phyloP scores from a whole-genome alignment of 2,888 invertebrate species.

The Cataglyphis rosenhaueri region DNA sequence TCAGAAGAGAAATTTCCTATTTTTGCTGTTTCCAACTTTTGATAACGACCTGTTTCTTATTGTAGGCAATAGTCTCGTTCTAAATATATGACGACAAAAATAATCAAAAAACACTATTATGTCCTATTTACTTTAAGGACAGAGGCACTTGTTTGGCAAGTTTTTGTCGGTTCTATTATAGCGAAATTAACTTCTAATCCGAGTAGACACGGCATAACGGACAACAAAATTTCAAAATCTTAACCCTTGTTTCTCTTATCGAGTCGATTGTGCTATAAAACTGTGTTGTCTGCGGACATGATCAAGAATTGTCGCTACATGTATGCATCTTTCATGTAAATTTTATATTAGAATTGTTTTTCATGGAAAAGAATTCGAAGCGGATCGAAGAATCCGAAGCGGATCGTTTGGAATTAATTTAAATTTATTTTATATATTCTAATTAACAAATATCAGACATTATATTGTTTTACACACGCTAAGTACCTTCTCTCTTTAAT shows the following conservation, averaged over 20 bases:
- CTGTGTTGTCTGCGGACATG: constrained; percentile 30
- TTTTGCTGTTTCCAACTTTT: not conserved
- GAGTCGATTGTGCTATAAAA: constrained; percentile 47
- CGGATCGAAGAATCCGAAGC: too few relatives aligned
- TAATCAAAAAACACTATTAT: constrained; percentile 46
- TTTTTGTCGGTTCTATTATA: constrained; percentile 42
- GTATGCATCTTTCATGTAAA: too few relatives aligned
- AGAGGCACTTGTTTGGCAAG: constrained; percentile 57
- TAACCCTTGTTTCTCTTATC: constrained; percentile 73
- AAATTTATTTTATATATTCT: too few relatives aligned
- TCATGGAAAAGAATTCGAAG: too few relatives aligned
- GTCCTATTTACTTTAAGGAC: constrained; percentile 55
- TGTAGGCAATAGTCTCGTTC: too few relatives aligned
- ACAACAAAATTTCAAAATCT: constrained; percentile 78
- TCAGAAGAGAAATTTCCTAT: not conserved
- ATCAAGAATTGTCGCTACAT: constrained; percentile 10
- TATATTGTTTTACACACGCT: too few relatives aligned
- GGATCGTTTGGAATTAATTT: too few relatives aligned
- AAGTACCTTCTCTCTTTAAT: too few relatives aligned
- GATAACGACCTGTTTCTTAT: too few relatives aligned
- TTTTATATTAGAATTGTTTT: too few relatives aligned
- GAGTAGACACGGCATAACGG: constrained; percentile 74
- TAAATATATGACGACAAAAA: constrained; percentile 52
- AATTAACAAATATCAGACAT: too few relatives aligned
- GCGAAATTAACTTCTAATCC: constrained; percentile 78